A percentile compares a stretch with the other conserved stretches of the same genome.
Evolutionary conservation across 2,888 invertebrate genomes (phyloP).

Genomic region (Conops quadrifasciatus): DNA sequence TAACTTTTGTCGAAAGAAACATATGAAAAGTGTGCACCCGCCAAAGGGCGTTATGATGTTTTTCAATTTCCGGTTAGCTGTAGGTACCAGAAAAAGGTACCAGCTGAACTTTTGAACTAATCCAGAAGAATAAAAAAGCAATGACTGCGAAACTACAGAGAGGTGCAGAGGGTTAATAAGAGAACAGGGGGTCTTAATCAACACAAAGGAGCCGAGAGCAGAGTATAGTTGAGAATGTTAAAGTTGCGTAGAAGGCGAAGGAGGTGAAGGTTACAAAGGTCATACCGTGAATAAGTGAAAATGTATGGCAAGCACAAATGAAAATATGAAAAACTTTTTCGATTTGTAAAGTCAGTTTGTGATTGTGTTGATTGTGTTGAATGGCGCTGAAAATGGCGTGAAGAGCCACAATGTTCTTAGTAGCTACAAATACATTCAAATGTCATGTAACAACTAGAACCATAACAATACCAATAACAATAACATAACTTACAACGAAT

Average conservation of each 20-base stretch:
- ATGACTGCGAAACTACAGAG: neutral
- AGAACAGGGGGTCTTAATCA: neutral
- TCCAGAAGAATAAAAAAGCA: neutral
- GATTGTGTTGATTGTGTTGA: conserved; percentile 30
- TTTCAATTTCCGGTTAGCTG: conserved; percentile 32
- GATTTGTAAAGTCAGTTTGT: conserved; percentile 33
- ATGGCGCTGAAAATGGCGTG: conserved; percentile 18
- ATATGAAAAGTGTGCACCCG: conserved; percentile 6
- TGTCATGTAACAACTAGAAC: conserved; percentile 32
- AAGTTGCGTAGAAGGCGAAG: too few species aligned
- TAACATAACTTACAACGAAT: neutral
- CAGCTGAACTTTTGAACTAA: conserved; percentile 3
- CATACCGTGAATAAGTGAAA: neutral
- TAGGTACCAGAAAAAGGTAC: conserved; percentile 9
- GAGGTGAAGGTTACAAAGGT: too few species aligned
- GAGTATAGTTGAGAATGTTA: neutral
- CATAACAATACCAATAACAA: conserved; percentile 26
- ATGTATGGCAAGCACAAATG: conserved; percentile 10
- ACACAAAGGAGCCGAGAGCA: neutral
- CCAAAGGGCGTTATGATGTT: conserved; percentile 15
- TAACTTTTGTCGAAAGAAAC: neutral
- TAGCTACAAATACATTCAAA: conserved; percentile 16
- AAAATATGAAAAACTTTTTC: conserved; percentile 35
- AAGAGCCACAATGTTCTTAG: neutral
- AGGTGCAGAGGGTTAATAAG: neutral